Evolutionary conservation across 2,888 invertebrate species (phyloP).

Genomic region (Priocnemis perturbator): DNA sequence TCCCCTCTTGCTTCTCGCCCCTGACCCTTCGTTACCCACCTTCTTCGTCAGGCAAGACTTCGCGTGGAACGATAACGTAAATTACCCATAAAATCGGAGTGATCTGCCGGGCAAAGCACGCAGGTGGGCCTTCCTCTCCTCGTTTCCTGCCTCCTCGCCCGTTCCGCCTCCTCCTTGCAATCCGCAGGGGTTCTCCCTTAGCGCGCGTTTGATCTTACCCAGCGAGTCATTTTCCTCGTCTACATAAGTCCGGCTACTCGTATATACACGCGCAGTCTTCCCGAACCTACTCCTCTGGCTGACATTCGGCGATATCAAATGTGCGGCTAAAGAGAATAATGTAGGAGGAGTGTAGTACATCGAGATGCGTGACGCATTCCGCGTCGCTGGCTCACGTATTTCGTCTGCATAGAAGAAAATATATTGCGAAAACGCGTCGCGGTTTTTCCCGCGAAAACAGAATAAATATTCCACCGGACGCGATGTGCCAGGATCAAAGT

Average conservation of each 20-base stretch:
- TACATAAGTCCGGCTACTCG: conserved; percentile 27
- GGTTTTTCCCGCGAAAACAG: background rate
- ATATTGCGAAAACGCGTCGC: conserved; percentile 12
- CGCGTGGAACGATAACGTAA: conserved; percentile 36
- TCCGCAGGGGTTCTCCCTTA: conserved; percentile 9
- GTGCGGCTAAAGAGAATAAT: too few species aligned
- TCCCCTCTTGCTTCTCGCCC: conserved; percentile 12
- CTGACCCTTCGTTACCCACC: background rate
- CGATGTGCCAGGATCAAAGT: background rate
- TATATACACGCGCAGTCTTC: background rate
- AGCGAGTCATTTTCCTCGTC: conserved; percentile 29
- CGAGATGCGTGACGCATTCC: background rate
- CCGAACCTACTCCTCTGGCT: too few species aligned
- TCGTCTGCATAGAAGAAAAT: conserved; percentile 12
- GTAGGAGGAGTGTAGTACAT: too few species aligned
- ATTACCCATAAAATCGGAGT: conserved; percentile 41
- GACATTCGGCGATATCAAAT: too few species aligned
- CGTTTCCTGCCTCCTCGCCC: background rate
- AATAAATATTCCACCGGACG: conserved; percentile 2
- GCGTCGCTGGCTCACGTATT: too few species aligned
- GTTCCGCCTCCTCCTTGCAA: background rate
- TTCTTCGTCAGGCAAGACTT: conserved; percentile 15
- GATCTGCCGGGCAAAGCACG: conserved; percentile 25
- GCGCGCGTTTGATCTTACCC: conserved; percentile 37
- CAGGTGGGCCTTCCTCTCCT: conserved; percentile 8